Conservation (phyloP, 2,888 invertebrate species). For the Sesamia inferens region DNA sequence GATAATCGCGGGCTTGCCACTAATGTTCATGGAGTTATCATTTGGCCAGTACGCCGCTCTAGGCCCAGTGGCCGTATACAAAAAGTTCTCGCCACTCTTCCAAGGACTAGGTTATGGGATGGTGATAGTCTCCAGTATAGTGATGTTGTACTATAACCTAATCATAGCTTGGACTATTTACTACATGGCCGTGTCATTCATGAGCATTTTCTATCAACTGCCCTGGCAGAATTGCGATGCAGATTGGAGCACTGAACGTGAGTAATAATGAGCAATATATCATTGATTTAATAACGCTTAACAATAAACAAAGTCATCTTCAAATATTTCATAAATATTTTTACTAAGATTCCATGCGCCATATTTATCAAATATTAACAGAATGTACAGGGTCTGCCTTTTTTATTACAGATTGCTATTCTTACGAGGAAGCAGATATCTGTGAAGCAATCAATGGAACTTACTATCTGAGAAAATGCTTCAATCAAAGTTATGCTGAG, state of each 20-base stretch:
- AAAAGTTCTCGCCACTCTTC: conserved; percentile 94
- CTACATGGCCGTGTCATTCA: conserved; percentile 91
- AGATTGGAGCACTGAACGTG: conserved; percentile 92
- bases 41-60: conserved; percentile 95
- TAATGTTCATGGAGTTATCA: conserved; percentile 96
- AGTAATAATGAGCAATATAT: conserved; percentile 70
- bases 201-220: conserved; percentile 91
- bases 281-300: neutral
- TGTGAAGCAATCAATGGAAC: conserved; percentile 91
- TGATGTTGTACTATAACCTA: conserved; percentile 94
- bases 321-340: no score
- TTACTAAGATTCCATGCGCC: neutral
- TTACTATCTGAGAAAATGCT: conserved; percentile 91
- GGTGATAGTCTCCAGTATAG: conserved; percentile 93
- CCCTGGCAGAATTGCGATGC: conserved; percentile 94
- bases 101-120: conserved; percentile 93
- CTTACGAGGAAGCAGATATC: conserved; percentile 91
- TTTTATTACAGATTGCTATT: conserved; percentile 91
- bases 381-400: neutral
- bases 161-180: conserved; percentile 95
- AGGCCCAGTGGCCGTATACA: conserved; percentile 95
- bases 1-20: conserved; percentile 94
- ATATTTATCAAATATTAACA: neutral
- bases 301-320: neutral
- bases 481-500: conserved; percentile 89